Percentiles rank a stretch among this genome's conserved stretches.
These are phyloP conservation scores for Bellardia bayeri DNA, from an alignment of 2,888 invertebrate genomes.

Conservation along the genomic window DNA sequence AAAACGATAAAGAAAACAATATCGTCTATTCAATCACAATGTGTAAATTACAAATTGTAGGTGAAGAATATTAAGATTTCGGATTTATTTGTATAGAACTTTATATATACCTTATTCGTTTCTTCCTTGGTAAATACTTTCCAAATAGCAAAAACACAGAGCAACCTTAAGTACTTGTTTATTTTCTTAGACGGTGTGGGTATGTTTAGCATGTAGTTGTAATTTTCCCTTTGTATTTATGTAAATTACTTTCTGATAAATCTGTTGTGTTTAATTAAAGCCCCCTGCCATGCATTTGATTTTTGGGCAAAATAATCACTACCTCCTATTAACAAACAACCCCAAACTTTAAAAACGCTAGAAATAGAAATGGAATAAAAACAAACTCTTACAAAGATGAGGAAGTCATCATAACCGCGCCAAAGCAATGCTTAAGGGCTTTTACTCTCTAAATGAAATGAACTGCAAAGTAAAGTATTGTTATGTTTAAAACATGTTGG, in stretches of 20 bases:
- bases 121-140: neutral
- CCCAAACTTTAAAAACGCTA: neutral
- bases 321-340: neutral
- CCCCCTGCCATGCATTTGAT: neutral
- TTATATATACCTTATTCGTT: neutral
- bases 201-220: neutral
- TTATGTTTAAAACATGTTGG: conserved; percentile 21
- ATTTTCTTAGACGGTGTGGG: neutral
- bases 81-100: too few relatives aligned
- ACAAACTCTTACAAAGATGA: neutral
- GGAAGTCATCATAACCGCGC: conserved; percentile 43
- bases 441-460: neutral
- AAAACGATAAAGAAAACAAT: too few relatives aligned
- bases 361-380: neutral
- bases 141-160: neutral
- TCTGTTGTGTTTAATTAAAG: conserved; percentile 72
- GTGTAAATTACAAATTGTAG: too few relatives aligned
- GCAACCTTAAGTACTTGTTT: neutral
- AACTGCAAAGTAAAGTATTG: conserved; percentile 21
- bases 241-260: conserved; percentile 73
- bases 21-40: too few relatives aligned
- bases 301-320: conserved; percentile 3
- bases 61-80: too few relatives aligned
- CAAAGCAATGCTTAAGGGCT: conserved; percentile 39
- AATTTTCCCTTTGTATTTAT: conserved; percentile 45